phyloP scores from a whole-genome alignment of 2,113 vertebrate species.

The Eudyptes chrysolophus region DNA sequence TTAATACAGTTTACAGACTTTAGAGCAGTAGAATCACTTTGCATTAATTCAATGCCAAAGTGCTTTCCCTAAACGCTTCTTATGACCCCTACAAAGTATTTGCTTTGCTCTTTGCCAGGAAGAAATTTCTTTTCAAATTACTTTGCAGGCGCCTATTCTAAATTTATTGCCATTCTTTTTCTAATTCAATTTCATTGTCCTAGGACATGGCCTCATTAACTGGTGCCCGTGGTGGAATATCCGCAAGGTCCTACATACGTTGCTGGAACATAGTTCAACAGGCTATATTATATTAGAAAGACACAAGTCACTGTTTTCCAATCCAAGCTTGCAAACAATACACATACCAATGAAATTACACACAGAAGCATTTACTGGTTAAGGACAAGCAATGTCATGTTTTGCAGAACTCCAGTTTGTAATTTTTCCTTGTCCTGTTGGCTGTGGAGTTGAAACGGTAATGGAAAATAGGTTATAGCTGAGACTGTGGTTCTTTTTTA shows the following conservation, averaged over 20 bases:
- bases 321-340: background rate
- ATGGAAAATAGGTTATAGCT: background rate
- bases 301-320: background rate
- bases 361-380: background rate
- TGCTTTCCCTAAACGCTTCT: background rate
- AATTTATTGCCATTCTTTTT: constrained; percentile 38
- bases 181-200: constrained; percentile 1
- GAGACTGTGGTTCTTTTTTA: background rate
- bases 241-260: background rate
- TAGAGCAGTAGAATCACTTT: background rate
- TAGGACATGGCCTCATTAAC: background rate
- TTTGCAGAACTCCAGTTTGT: background rate
- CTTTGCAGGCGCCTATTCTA: background rate
- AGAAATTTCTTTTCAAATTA: constrained; percentile 1
- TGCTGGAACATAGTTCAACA: background rate
- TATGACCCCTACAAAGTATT: background rate
- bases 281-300: background rate
- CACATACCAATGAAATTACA: background rate
- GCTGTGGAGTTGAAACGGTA: background rate
- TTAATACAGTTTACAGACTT: background rate
- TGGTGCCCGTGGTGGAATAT: background rate
- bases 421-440: background rate
- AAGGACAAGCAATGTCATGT: background rate
- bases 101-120: constrained; percentile 22
- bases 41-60: background rate